Evolutionary conservation across 2,113 vertebrate genomes (phyloP).

Genomic region (Rafetus swinhoei): DNA sequence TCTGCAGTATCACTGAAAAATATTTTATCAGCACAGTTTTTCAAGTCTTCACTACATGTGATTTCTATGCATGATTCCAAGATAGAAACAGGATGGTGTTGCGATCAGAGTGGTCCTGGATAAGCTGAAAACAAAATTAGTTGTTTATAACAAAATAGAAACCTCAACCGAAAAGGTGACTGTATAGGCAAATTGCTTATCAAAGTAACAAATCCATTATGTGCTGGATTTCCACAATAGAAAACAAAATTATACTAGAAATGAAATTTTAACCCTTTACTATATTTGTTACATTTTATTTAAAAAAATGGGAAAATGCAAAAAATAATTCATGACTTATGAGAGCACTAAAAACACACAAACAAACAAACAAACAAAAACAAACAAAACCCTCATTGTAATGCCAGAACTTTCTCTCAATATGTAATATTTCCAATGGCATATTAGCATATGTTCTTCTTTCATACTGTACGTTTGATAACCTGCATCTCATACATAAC

Average conservation of each 20-base stretch:
- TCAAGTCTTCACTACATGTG: background rate
- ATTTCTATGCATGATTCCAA: background rate
- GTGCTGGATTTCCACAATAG: background rate
- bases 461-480: background rate
- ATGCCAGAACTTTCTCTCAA: background rate
- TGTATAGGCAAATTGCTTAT: background rate
- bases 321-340: background rate
- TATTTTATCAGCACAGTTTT: background rate
- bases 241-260: background rate
- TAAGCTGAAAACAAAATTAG: conserved; percentile 18
- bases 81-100: background rate
- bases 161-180: background rate
- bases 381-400: background rate
- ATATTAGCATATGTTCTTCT: background rate
- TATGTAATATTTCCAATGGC: background rate
- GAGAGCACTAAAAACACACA: background rate
- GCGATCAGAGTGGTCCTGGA: background rate
- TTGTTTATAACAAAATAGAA: background rate
- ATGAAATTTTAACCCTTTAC: background rate
- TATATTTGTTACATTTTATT: background rate
- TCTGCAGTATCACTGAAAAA: background rate
- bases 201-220: background rate
- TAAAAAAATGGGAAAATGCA: background rate
- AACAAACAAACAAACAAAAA: no score
- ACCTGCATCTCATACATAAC: background rate